Evolutionary conservation across 37 sponge, comb jelly and placozoan genomes (phyloP).

Genomic region (Theonella swinhoei): DNA sequence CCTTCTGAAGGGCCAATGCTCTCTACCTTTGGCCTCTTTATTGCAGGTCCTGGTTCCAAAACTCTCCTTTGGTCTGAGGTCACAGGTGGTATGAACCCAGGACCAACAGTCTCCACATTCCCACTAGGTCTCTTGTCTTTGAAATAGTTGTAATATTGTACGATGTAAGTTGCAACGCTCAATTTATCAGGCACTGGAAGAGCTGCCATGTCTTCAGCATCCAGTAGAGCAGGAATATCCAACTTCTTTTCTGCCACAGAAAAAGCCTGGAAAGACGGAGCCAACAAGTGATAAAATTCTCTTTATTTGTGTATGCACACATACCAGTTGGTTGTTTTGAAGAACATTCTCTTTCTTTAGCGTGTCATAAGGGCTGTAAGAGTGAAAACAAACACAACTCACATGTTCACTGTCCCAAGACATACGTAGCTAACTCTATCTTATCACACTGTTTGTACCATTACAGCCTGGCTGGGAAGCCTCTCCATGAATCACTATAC

Average conservation of each 20-base stretch:
- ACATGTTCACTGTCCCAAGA: too few species aligned
- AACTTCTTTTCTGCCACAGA: constrained; percentile 84
- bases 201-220: constrained; percentile 93
- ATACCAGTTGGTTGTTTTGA: constrained; percentile 87
- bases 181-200: constrained; percentile 92
- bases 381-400: too few species aligned
- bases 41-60: constrained; percentile 9
- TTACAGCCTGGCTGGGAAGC: too few species aligned
- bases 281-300: neutral
- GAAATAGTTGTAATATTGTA: constrained; percentile 94
- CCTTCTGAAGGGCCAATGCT: neutral
- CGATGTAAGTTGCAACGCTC: constrained; percentile 89
- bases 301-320: neutral
- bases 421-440: neutral
- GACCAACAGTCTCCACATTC: neutral
- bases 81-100: neutral
- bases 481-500: too few species aligned
- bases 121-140: constrained; percentile 63
- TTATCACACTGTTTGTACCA: too few species aligned
- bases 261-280: constrained; percentile 68
- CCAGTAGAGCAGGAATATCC: constrained; percentile 86
- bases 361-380: constrained; percentile 70
- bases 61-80: neutral
- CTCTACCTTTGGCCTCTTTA: constrained; percentile 11
- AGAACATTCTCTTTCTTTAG: constrained; percentile 73